Percentiles rank a stretch among this genome's conserved stretches.
Conservation (phyloP, 2,113 vertebrate species). For the Peromyscus leucopus region DNA sequence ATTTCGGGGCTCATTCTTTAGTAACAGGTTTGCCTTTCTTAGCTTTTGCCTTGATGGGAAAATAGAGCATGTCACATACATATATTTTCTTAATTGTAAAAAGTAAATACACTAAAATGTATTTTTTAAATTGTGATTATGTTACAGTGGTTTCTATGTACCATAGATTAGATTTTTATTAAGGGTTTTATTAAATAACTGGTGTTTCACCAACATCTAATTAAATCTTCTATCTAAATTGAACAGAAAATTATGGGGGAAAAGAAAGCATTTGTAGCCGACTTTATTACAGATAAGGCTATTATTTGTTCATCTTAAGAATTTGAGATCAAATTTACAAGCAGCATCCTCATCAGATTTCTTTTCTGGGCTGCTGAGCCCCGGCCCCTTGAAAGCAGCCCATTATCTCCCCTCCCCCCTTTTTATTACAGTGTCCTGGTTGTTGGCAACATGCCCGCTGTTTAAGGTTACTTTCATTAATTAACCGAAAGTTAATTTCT, state of each 20-base stretch:
- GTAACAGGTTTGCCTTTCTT: neutral
- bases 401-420: conserved; percentile 80
- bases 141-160: conserved; percentile 78
- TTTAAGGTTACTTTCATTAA: conserved; percentile 89
- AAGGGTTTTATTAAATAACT: conserved; percentile 79
- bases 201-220: conserved; percentile 84
- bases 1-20: neutral
- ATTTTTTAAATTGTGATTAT: conserved; percentile 75
- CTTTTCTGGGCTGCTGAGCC: conserved; percentile 74
- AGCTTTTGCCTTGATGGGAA: neutral
- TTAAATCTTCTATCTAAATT: conserved; percentile 85
- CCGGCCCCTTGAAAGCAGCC: conserved; percentile 77
- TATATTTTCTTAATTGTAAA: conserved; percentile 64
- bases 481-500: conserved; percentile 88
- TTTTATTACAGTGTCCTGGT: conserved; percentile 78
- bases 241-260: conserved; percentile 84
- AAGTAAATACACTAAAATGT: conserved; percentile 72
- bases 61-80: neutral
- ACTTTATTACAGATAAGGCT: conserved; percentile 82
- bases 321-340: conserved; percentile 85
- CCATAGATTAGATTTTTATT: conserved; percentile 85
- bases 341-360: conserved; percentile 82
- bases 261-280: conserved; percentile 81
- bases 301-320: conserved; percentile 84
- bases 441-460: conserved; percentile 82